phyloP scores from a whole-genome alignment of 2,888 invertebrate genomes.

The Lamproptera curius region DNA sequence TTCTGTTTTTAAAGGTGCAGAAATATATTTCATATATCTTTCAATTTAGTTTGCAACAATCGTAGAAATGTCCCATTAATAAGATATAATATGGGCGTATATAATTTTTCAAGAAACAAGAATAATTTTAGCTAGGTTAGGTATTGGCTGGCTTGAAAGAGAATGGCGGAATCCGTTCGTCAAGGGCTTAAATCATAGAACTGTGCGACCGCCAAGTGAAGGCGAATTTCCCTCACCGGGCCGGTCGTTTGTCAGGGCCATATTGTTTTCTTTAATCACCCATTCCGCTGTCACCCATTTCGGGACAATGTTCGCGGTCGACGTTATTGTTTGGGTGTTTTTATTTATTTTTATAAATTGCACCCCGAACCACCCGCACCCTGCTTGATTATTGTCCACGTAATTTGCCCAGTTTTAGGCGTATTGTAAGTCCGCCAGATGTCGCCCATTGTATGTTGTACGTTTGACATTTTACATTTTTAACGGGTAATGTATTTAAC shows the following conservation, averaged over 20 bases:
- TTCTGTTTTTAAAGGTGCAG: no score
- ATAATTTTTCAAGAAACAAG: neutral
- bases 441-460: conserved; percentile 22
- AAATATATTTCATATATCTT: no score
- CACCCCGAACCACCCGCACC: conserved; percentile 36
- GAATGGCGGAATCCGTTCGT: no score
- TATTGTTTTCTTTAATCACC: conserved; percentile 54
- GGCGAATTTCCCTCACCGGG: conserved; percentile 8
- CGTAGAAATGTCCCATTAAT: neutral
- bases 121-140: neutral
- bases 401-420: conserved; percentile 67
- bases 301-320: conserved; percentile 33
- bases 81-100: neutral
- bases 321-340: conserved; percentile 43
- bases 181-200: no score
- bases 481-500: neutral
- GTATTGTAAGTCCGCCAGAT: conserved; percentile 48
- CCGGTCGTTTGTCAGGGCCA: conserved; percentile 29
- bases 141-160: neutral
- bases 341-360: conserved; percentile 56
- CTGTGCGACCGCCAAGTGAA: no score
- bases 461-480: conserved; percentile 3
- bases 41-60: no score
- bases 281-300: conserved; percentile 30
- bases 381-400: conserved; percentile 67